Evolutionary conservation across 2,113 vertebrate species (phyloP), one percentile per base, ranked within the genome.

Genomic region (Pseudolaguvia tuberculata): DNA sequence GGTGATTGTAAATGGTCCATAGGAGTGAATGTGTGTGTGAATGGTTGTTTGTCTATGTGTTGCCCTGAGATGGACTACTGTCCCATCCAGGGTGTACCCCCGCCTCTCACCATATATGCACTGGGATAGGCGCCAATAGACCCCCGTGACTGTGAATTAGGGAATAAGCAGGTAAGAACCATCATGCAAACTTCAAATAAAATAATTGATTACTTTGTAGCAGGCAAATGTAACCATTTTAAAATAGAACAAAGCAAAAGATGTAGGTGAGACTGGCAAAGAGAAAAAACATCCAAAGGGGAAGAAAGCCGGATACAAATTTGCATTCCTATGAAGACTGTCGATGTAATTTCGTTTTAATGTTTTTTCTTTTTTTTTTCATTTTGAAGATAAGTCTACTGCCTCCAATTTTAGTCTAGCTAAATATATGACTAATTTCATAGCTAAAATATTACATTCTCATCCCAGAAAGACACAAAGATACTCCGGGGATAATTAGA

Each of bases 401-500:
- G 27, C 29, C 18, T 61, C 10, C 31, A 12, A 42, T 21, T 59
- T 35, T 31, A 31, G 25, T 5, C n/a, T 39, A 42, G 10, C 4
- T 39, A 13, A n/a, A 42, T 62, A 62, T 12, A 21, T 21, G 13
- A 42, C n/a, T 21, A 42, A 42, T 42, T 63, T 31, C 9, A 9
- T 20, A 62, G 31, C 3, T 59, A 59, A 59, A 57, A 61, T 56
- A 66, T 48, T 18, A 18, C 21, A 50, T 50, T 50, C 21, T 48
- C 23, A 50, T 67, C 63, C 17, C 23, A 29, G 45, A 20, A 20
- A 50, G 63, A 67, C 45, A 50, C 6, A 35, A 35, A 14, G 23
- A 27, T 67, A 50, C 17, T 66, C 17, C 50, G 50, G 45, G 45
- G 17, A 67, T 67, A 29, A 50, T 50, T 67, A 50, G 45, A 67